Evolutionary conservation across 2,888 invertebrate species (phyloP), one percentile per base, ranked within the genome.

Genomic region (Papilio demoleus): DNA sequence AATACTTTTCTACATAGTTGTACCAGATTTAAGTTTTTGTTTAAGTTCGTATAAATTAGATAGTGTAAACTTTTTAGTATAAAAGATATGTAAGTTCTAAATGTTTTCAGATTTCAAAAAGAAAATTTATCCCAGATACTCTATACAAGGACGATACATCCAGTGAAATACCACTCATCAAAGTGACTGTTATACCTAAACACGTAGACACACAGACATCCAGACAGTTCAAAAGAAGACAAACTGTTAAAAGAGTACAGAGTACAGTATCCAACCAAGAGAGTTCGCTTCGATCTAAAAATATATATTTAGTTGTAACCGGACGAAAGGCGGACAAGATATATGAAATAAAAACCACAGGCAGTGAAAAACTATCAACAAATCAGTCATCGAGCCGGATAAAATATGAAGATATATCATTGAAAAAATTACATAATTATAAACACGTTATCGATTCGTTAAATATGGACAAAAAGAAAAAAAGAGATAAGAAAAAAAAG

Each of bases 101-200:
- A 58, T 56, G 19, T 45, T 65, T 67, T 31, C 60, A 70, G 67
- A 40, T 62, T 45, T 50, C 69, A 1, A 65, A 62, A 60, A 36
- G 67, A 31, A 64, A 70, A 31, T 61, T 62, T 27, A 70, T 61
- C 38, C 27, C 56, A 22, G 56, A 63, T 22, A 69, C 38, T 60
- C 17, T 42, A 3, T 60, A 69, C 50, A 61, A 17, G 42, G 65
- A 67, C 45, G 47, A 62, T 12, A 19, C 58, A 47, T 68, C 53
- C n/a, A 50, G 69, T 62, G 71, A 76, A 5, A 84, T 80, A 71
- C 87, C 85, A 1, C 65, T 85, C 1, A 85, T 88, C 61, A 80
- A 83, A 80, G 83, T 88, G 2, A 88, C 84, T 4, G 81, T 89
- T 0, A 82, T 84, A 72, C 87, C 88, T 9, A 85, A 81, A 75